Conservation (phyloP, 2,113 vertebrate genomes). For the Pantherophis guttatus region DNA sequence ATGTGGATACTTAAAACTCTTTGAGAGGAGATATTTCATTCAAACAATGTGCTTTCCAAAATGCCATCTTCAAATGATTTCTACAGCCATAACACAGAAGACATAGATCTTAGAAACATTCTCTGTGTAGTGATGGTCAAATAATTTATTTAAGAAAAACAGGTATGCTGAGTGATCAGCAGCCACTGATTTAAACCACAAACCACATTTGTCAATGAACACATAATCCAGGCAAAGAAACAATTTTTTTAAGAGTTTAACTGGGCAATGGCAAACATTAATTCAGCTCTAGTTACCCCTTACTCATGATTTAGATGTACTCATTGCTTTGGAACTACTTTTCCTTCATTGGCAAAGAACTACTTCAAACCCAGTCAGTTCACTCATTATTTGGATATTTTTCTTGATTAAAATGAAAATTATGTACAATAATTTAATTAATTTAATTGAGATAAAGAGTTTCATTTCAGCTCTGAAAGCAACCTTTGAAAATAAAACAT, state of each 20-base stretch:
- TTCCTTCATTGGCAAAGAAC: background rate
- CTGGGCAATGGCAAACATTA: background rate
- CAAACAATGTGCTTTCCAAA: background rate
- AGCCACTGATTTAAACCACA: background rate
- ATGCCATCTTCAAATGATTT: background rate
- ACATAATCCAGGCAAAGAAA: background rate
- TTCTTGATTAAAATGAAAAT: background rate
- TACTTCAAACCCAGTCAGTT: background rate
- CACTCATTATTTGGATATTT: background rate
- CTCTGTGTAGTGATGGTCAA: background rate
- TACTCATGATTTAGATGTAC: background rate
- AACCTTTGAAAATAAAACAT: background rate
- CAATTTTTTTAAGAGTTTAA: background rate
- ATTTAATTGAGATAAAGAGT: background rate
- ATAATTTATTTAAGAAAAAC: background rate
- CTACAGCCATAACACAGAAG: background rate
- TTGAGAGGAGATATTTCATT: background rate
- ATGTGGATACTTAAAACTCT: background rate
- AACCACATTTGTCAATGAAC: background rate
- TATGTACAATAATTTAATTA: background rate
- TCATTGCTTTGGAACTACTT: background rate
- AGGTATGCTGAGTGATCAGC: background rate
- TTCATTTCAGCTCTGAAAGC: background rate
- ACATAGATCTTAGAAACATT: background rate
- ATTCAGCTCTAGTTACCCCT: background rate